Base-by-base conservation (phyloP, 2,797 vertebrate genomes). In the Scyliorhinus canicula region DNA sequence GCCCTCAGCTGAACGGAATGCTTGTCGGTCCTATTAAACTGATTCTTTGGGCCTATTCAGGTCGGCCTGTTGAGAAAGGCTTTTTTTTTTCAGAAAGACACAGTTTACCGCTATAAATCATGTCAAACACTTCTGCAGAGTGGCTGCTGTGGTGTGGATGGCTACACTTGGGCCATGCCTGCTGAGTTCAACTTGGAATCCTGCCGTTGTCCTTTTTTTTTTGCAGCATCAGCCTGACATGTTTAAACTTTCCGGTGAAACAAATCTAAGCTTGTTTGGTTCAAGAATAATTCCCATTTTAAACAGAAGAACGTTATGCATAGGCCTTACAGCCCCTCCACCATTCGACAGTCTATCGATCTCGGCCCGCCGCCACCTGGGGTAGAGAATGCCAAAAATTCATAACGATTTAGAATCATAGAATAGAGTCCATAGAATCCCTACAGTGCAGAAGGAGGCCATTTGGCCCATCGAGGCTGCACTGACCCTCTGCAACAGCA, bases 41-140 rank as follows among this genome's bases (percentile, higher is more conserved):
- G 52, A 57, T 88, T 88, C 28, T 88, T 57, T 88, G 85, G 85
- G 85, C 85, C 52, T 35, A 88, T 88, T 88, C 85, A 88, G 55
- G 52, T 55, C 11, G 31, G 55, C 85, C 85, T 57, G 55, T 60
- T 88, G 85, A 88, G 52, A 86, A 74, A 35, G 84, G 84, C 50
- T 52, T 52, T 60, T 60, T 60, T 57, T 60, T 60, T 55, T 35
- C 14, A 86, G 67, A 28, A 11, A 6, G 57, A 19, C 21, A 88
- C 55, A 35, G 85, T 60, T 60, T 16, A 60, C 52, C 0, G 55
- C 52, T 14, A n/a, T 60, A 88, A 88, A 88, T 88, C 55, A 55
- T n/a, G 28, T 35, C 55, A 88, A 57, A n/a, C 85, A 88, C 55
- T 88, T 88, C 47, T 88, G 85, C 52, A 19, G 85, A 88, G 55